These are phyloP conservation scores for Neria commutata DNA, from an alignment of 2,888 invertebrate genomes.

Conservation along the genomic window DNA sequence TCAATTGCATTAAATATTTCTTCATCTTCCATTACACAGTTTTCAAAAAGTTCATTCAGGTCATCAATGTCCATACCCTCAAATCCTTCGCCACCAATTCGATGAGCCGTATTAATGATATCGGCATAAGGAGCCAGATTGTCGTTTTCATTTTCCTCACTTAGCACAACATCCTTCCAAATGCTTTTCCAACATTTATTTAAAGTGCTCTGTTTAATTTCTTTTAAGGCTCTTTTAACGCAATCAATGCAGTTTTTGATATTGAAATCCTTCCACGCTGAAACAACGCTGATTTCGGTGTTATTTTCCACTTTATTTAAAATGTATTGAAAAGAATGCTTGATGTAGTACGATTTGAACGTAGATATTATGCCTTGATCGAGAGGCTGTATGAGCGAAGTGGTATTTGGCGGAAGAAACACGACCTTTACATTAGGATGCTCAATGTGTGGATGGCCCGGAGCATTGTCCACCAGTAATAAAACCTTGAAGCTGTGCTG, in stretches of 20 bases:
- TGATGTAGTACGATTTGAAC: conserved; percentile 28
- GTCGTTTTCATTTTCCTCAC: conserved; percentile 32
- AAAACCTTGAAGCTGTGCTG: conserved; percentile 34
- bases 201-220: conserved; percentile 34
- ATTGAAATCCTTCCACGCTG: conserved; percentile 39
- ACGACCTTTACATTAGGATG: conserved; percentile 33
- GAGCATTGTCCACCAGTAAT: conserved; percentile 37
- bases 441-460: conserved; percentile 33
- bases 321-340: conserved; percentile 26
- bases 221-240: conserved; percentile 29
- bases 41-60: conserved; percentile 34
- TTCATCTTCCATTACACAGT: conserved; percentile 38
- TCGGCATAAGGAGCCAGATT: conserved; percentile 35
- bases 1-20: conserved; percentile 33
- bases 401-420: conserved; percentile 44
- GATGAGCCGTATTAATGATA: conserved; percentile 36
- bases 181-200: conserved; percentile 38
- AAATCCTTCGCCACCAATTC: conserved; percentile 42
- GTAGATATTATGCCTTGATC: too few species aligned
- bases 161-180: conserved; percentile 41
- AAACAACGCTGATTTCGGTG: conserved; percentile 28
- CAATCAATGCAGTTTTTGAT: conserved; percentile 36
- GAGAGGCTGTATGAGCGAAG: too few species aligned
- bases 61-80: conserved; percentile 36
- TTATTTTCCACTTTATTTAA: conserved; percentile 21